Conservation (phyloP, 2,113 vertebrate genomes). For the Colaptes auratus region DNA sequence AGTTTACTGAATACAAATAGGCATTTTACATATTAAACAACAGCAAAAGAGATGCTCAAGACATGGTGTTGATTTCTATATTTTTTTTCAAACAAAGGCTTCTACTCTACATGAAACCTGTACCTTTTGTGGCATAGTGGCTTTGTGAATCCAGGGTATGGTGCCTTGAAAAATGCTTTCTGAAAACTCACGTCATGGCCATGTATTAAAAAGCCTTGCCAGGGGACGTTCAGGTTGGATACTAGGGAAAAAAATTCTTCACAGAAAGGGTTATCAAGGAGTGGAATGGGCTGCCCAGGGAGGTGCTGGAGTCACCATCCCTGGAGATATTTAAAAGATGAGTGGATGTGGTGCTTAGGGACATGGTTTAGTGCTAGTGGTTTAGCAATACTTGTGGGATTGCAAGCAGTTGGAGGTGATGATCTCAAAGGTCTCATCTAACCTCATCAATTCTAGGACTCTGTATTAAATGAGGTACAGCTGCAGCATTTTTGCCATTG, state of each 20-base stretch:
- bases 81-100: background rate
- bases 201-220: background rate
- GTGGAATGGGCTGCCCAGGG: background rate
- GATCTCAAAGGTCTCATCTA: too few species aligned
- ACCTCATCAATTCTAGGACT: background rate
- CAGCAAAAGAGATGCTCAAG: background rate
- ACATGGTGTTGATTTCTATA: too few species aligned
- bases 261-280: background rate
- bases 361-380: too few species aligned
- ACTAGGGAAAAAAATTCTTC: background rate
- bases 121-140: background rate
- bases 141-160: background rate
- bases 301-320: too few species aligned
- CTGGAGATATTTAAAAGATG: too few species aligned
- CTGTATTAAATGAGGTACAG: background rate
- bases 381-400: too few species aligned
- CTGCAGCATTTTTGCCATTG: background rate
- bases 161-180: background rate
- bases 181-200: background rate
- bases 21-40: background rate
- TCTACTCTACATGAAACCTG: background rate
- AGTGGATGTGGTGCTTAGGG: too few species aligned
- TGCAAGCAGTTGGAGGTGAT: too few species aligned
- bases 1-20: slow-evolving; percentile 7
- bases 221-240: background rate